phyloP scores from a whole-genome alignment of 2,888 invertebrate genomes.

The Caenorhabditis angaria region DNA sequence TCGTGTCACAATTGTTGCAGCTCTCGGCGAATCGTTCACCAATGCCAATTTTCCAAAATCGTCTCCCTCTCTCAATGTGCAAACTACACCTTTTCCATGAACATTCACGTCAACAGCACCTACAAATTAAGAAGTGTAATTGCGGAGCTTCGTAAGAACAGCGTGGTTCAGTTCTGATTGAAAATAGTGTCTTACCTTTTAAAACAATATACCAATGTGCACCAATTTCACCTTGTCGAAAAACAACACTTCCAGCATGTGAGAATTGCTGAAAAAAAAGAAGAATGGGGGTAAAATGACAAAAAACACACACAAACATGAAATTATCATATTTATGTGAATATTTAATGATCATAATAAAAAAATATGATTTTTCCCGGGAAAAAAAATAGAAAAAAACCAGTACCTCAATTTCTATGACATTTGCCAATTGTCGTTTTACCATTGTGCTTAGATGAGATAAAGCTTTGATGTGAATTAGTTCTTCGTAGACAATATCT shows the following conservation, averaged over 20 bases:
- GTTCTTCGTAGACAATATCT: conserved; percentile 84
- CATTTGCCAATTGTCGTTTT: conserved; percentile 79
- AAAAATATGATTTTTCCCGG: not conserved
- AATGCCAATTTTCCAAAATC: conserved; percentile 87
- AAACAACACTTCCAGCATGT: conserved; percentile 77
- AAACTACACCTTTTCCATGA: conserved; percentile 85
- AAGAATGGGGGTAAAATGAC: not conserved
- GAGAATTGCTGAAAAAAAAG: conserved; percentile 15
- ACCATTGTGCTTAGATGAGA: conserved; percentile 81
- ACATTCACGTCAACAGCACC: conserved; percentile 86
- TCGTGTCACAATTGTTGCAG: conserved; percentile 83
- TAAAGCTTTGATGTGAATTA: conserved; percentile 83
- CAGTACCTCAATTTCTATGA: conserved; percentile 81
- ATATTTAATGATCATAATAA: not conserved
- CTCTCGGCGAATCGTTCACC: conserved; percentile 85
- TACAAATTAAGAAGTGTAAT: too few relatives aligned
- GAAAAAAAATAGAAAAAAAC: not conserved
- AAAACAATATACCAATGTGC: conserved; percentile 86
- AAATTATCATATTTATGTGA: not conserved
- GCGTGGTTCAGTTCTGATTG: too few relatives aligned
- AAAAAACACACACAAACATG: not conserved
- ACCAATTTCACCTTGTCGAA: conserved; percentile 82
- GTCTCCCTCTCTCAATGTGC: conserved; percentile 84
- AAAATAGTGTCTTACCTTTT: too few relatives aligned
- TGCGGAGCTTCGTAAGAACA: too few relatives aligned